Percentiles rank a stretch among this genome's conserved stretches.
phyloP scores from a whole-genome alignment of 1,140 invertebrate species.

The Temnothorax nylanderi region DNA sequence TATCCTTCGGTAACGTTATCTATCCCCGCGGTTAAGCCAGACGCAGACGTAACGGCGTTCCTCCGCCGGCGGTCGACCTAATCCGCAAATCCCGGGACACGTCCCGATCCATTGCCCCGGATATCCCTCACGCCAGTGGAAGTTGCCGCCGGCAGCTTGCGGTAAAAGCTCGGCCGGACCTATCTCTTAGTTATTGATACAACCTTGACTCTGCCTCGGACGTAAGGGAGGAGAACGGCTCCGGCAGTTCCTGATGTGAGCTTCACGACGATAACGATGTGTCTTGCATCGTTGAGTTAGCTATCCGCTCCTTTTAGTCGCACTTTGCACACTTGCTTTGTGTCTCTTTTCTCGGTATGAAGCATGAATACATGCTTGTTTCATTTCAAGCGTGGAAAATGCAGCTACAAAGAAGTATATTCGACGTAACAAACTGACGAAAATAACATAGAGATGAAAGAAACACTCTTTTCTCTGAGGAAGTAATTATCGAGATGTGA shows the following conservation, averaged over 20 bases:
- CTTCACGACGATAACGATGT: slow-evolving; percentile 28
- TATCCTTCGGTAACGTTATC: slow-evolving; percentile 69
- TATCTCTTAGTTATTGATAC: slow-evolving; percentile 41
- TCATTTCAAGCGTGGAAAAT: slow-evolving; percentile 18
- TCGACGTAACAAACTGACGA: background rate
- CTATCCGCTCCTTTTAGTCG: background rate
- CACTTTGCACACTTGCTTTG: background rate
- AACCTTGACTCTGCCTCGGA: slow-evolving; percentile 65
- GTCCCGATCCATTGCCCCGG: slow-evolving; percentile 67
- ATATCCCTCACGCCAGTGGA: slow-evolving; percentile 50
- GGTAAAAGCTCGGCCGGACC: slow-evolving; percentile 44
- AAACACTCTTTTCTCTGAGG: background rate
- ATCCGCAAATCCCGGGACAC: slow-evolving; percentile 72
- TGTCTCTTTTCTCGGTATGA: background rate
- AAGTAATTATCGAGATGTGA: background rate
- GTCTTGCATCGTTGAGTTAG: slow-evolving; percentile 12
- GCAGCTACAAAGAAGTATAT: slow-evolving; percentile 22
- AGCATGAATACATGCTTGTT: slow-evolving; percentile 2
- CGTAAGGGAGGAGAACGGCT: too few species aligned
- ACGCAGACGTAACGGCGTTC: slow-evolving; percentile 66
- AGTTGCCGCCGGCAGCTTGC: slow-evolving; percentile 44
- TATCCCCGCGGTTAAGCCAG: slow-evolving; percentile 69
- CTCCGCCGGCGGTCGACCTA: slow-evolving; percentile 58
- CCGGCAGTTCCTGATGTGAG: background rate
- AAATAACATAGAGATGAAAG: slow-evolving; percentile 13